These are phyloP conservation scores for Dasypolia templi DNA, from an alignment of 2,888 invertebrate species.

Conservation along the genomic window DNA sequence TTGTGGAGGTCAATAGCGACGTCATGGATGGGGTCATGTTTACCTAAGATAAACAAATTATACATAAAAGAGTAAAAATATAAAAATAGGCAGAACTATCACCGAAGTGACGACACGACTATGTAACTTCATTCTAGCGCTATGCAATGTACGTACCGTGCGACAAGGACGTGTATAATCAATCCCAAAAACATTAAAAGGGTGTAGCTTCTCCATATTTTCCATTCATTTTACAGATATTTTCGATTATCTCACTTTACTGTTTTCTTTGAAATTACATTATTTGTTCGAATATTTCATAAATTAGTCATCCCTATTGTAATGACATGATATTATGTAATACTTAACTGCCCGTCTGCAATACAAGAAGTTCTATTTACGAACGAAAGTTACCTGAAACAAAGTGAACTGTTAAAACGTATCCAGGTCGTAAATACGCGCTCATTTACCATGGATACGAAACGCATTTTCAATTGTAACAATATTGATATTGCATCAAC, in stretches of 20 bases:
- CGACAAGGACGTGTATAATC: not conserved
- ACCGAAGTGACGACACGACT: not conserved
- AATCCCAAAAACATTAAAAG: not conserved
- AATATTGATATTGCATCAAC: slow-evolving; percentile 2
- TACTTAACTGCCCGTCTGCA: not conserved
- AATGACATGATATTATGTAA: too few relatives aligned
- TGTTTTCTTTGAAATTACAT: not conserved
- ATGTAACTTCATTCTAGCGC: not conserved
- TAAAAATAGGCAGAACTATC: not conserved
- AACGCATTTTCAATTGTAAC: slow-evolving; percentile 12
- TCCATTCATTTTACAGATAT: not conserved
- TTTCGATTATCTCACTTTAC: not conserved
- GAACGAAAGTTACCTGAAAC: not conserved
- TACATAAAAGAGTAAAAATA: too few relatives aligned
- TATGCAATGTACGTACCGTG: not conserved
- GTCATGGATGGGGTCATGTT: too few relatives aligned
- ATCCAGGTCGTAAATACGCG: not conserved
- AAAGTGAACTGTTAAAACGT: not conserved
- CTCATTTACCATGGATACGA: not conserved
- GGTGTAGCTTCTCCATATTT: not conserved
- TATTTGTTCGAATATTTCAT: too few relatives aligned
- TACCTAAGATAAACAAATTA: too few relatives aligned
- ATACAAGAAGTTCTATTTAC: not conserved
- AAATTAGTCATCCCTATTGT: not conserved
- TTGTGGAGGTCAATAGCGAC: not conserved